A percentile compares a stretch with the other conserved stretches of the same genome.
These are phyloP conservation scores for Abrostola tripartita DNA, from an alignment of 2,888 invertebrate species.

Conservation along the genomic window DNA sequence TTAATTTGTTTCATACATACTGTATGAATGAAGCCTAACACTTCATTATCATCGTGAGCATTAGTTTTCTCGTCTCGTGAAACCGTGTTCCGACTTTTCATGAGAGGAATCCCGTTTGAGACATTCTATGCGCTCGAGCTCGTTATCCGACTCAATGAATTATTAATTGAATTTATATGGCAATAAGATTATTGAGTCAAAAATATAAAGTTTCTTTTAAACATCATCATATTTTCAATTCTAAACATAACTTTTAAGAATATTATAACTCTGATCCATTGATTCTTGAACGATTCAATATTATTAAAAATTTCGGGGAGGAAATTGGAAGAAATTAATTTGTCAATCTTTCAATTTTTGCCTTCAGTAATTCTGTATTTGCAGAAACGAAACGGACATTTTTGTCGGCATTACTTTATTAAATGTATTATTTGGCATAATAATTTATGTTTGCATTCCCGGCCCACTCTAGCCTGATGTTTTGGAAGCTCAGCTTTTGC, in stretches of 20 bases:
- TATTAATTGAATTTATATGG: slow-evolving; percentile 25
- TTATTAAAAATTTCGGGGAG: too few relatives aligned
- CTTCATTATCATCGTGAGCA: slow-evolving; percentile 24
- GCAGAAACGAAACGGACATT: too few relatives aligned
- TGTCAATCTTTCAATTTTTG: too few relatives aligned
- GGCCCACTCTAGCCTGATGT: too few relatives aligned
- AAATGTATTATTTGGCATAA: too few relatives aligned
- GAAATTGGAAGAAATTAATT: too few relatives aligned
- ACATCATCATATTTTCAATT: background rate
- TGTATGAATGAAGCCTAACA: slow-evolving; percentile 20
- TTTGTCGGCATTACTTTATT: too few relatives aligned
- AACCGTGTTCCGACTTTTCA: slow-evolving; percentile 49
- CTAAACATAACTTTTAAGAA: background rate
- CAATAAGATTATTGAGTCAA: background rate
- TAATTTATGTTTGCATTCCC: too few relatives aligned
- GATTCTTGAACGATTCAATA: too few relatives aligned
- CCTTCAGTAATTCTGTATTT: too few relatives aligned
- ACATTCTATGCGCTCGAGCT: slow-evolving; percentile 13
- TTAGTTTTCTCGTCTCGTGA: slow-evolving; percentile 45
- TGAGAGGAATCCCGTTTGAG: slow-evolving; percentile 37
- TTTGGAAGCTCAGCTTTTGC: too few relatives aligned
- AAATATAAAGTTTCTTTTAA: background rate
- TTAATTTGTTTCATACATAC: background rate
- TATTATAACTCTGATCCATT: background rate
- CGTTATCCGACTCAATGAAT: slow-evolving; percentile 37